phyloP scores from a whole-genome alignment of 2,113 vertebrate species.

The Hirundichthys speculiger region DNA sequence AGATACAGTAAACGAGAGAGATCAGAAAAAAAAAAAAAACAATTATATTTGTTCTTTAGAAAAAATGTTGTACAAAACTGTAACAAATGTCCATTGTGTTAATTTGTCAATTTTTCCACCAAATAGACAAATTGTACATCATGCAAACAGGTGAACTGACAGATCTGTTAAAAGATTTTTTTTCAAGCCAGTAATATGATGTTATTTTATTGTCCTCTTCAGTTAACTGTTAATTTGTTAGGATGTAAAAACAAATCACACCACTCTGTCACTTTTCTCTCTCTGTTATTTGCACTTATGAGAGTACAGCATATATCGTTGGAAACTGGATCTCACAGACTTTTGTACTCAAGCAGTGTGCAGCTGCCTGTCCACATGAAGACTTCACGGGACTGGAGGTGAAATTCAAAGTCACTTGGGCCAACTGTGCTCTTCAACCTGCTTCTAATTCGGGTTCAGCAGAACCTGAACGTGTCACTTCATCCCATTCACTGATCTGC shows the following conservation, averaged over 20 bases:
- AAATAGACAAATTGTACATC: too few relatives aligned
- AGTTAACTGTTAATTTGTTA: background rate
- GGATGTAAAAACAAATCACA: background rate
- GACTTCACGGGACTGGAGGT: background rate
- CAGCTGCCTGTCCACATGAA: background rate
- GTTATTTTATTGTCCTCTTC: background rate
- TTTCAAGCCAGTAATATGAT: background rate
- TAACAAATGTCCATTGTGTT: background rate
- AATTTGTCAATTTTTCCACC: background rate
- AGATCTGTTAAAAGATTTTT: slow-evolving; percentile 18
- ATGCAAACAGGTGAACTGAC: background rate
- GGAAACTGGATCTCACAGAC: background rate
- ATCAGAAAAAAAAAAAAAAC: too few relatives aligned
- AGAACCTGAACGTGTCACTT: background rate
- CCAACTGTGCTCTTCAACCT: slow-evolving; percentile 6
- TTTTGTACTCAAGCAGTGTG: background rate
- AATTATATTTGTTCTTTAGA: background rate
- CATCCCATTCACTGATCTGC: background rate
- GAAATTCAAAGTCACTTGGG: background rate
- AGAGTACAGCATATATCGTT: background rate
- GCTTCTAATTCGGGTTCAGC: background rate
- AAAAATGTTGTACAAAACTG: background rate
- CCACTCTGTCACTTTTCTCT: background rate
- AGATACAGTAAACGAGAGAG: too few relatives aligned
- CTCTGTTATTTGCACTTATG: background rate